Base-by-base conservation (phyloP, 92 coral and sea anemone species). In the Paragorgia papillata region DNA sequence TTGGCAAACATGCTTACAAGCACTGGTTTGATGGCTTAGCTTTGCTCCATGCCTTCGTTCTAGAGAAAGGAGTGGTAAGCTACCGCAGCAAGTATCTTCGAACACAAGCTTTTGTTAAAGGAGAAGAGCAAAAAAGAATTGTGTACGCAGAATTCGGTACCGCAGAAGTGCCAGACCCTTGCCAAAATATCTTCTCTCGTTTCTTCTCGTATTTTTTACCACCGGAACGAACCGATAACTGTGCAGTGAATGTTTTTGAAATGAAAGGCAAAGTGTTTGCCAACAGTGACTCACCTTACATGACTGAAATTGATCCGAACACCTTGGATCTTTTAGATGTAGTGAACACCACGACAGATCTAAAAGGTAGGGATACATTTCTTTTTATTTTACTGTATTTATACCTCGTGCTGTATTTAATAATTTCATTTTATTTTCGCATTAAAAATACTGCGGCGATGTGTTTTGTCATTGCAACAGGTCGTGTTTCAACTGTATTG, bases 1-100 rank as follows among this genome's bases (percentile, higher is more conserved):
- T 95, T 53, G 99, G 97, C 0, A 83, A 80, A 60, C 89, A 91
- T 22, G 62, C 89, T 1, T 91, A 87, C 80, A 95, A 95, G 56
- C 99, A 95, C 62, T 95, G 99, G 99, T 95, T 95, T 62, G 99
- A 95, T 18, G 99, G 99, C 26, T 79, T 91, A 49, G 95, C 91
- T 1, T 83, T 95, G 90, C 85, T 95, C 7, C 99, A 95, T 39
- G 86, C 89, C 62, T 94, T 88, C 74, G 66, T 79, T 40, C 82
- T 94, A 37, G 95, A 94, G 32, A 88, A 89, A 54, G 98, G 98
- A 0, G 88, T 87, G 79, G 98, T 94, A 22, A 86, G 82, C 5
- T 94, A 94, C 64, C 68, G 85, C 34, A 94, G 98, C 55, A 92
- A 93, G 49, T 89, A 88, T 54, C 76, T 94, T 9, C 75, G 91